phyloP scores from a whole-genome alignment of 1,140 invertebrate genomes.

The Thaumetopoea pityocampa region DNA sequence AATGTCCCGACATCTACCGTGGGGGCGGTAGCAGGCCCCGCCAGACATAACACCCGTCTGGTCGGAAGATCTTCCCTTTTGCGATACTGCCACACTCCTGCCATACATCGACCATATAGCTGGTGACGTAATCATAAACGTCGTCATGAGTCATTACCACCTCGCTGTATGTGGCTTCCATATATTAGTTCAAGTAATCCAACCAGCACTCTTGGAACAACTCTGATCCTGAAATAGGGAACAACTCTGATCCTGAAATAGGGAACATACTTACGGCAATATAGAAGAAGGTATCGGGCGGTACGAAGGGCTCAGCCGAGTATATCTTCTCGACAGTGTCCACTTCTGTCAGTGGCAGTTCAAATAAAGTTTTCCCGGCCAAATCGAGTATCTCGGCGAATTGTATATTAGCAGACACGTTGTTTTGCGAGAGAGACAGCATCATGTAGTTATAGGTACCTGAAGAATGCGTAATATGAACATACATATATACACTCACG shows the following conservation, averaged over 20 bases:
- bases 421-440: conserved; percentile 40
- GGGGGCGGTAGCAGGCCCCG: too few species aligned
- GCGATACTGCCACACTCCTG: conserved; percentile 31
- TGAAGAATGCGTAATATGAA: conserved; percentile 27
- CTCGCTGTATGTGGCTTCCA: too few species aligned
- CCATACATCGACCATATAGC: too few species aligned
- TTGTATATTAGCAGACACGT: conserved; percentile 32
- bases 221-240: too few species aligned
- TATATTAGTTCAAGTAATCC: too few species aligned
- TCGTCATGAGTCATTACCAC: too few species aligned
- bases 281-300: conserved; percentile 67
- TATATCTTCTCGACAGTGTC: conserved; percentile 35
- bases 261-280: conserved; percentile 50
- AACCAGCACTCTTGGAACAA: too few species aligned
- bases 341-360: conserved; percentile 48
- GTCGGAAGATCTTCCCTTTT: conserved; percentile 33
- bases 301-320: conserved; percentile 50
- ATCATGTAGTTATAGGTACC: conserved; percentile 62
- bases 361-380: conserved; percentile 51
- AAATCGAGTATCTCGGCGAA: conserved; percentile 45
- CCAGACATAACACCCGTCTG: too few species aligned
- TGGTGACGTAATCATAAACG: too few species aligned
- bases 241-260: too few species aligned
- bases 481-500: too few species aligned
- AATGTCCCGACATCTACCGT: too few species aligned